These are phyloP conservation scores for Bufotes viridis DNA, from an alignment of 2,797 vertebrate species.

Conservation along the genomic window DNA sequence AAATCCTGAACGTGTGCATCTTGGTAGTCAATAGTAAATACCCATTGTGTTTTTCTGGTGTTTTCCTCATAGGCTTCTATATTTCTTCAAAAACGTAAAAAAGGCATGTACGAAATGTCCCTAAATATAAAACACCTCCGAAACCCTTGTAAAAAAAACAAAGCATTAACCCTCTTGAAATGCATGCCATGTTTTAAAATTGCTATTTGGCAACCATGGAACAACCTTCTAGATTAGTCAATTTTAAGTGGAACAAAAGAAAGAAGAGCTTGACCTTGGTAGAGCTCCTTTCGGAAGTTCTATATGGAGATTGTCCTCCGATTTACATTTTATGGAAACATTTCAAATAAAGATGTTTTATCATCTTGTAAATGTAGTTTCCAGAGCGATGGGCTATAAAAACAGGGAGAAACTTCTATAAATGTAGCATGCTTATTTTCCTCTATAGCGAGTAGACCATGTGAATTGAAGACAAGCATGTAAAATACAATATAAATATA, in stretches of 20 bases:
- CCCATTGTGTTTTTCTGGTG: not conserved
- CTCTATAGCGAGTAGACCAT: not conserved
- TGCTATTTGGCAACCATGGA: not conserved
- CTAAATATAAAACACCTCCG: no score
- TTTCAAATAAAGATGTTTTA: constrained; percentile 17
- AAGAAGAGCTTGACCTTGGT: not conserved
- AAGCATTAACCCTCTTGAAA: no score
- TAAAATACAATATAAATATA: not conserved
- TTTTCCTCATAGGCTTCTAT: not conserved
- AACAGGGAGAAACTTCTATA: not conserved
- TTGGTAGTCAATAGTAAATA: no score
- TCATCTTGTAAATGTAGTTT: constrained; percentile 19
- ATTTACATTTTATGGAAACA: constrained; percentile 10
- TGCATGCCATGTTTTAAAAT: not conserved
- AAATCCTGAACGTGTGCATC: no score
- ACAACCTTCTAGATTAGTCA: not conserved
- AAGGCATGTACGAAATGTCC: no score
- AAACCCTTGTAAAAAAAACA: not conserved
- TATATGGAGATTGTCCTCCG: not conserved
- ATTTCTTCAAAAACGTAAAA: no score
- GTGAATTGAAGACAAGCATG: not conserved
- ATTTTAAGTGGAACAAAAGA: not conserved
- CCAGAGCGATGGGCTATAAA: constrained; percentile 8
- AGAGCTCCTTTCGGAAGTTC: not conserved
- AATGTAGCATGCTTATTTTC: not conserved